These are phyloP conservation scores for Aethina tumida DNA, from an alignment of 1,140 invertebrate genomes.

Conservation along the genomic window DNA sequence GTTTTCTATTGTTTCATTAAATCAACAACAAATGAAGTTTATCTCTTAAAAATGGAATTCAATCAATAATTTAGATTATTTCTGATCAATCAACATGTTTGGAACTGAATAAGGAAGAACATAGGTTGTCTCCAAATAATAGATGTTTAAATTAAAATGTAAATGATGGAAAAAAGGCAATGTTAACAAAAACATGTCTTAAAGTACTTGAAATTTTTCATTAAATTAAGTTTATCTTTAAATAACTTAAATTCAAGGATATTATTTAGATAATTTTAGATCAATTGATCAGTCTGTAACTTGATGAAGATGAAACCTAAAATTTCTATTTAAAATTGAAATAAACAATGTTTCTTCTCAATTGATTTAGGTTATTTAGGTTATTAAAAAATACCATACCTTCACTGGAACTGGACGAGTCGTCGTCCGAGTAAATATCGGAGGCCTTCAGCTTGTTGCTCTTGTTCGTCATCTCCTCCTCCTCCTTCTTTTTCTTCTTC, in stretches of 20 bases:
- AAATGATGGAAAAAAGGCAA: too few species aligned
- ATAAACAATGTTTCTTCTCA: neutral
- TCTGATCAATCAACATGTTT: too few species aligned
- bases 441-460: constrained; percentile 72
- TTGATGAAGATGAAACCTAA: constrained; percentile 2
- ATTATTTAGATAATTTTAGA: neutral
- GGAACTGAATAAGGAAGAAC: too few species aligned
- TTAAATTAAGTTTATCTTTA: too few species aligned
- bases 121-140: too few species aligned
- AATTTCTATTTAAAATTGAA: neutral
- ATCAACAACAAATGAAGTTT: too few species aligned
- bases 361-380: neutral
- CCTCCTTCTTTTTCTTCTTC: constrained; percentile 49
- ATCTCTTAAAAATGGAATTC: too few species aligned
- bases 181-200: too few species aligned
- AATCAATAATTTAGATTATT: too few species aligned
- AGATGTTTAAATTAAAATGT: too few species aligned
- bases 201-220: too few species aligned
- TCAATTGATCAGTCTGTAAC: neutral
- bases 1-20: too few species aligned
- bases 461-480: constrained; percentile 39
- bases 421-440: constrained; percentile 93
- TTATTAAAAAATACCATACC: constrained; percentile 28
- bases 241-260: neutral
- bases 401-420: constrained; percentile 78